Evolutionary conservation across 2,888 invertebrate genomes (phyloP).

Genomic region (Scaptomyza tumidula): DNA sequence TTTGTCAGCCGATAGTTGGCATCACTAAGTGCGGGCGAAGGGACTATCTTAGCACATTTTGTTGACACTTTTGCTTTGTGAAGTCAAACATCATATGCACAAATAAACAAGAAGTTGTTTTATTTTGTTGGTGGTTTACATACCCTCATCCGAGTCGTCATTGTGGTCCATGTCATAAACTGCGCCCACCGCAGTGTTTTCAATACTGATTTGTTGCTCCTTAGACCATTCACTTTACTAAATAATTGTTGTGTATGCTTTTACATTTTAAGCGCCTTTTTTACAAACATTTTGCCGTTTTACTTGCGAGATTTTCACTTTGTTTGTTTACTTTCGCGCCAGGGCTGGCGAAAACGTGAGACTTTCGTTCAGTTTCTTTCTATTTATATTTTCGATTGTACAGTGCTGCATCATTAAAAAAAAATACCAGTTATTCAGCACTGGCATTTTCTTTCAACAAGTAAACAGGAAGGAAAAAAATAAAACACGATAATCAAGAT

Average conservation of each 20-base stretch:
- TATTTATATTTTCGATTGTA: conserved; percentile 18
- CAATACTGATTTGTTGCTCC: conserved; percentile 7
- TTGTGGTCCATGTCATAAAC: conserved; percentile 26
- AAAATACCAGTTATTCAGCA: conserved; percentile 29
- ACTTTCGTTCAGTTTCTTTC: conserved; percentile 13
- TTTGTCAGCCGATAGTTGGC: neutral
- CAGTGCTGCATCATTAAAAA: conserved; percentile 16
- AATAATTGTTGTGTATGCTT: conserved; percentile 4
- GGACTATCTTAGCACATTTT: neutral
- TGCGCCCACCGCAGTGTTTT: conserved; percentile 1
- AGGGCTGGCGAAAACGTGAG: conserved; percentile 17
- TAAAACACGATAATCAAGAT: conserved; percentile 20
- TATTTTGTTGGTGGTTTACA: conserved; percentile 14
- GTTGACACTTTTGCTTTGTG: neutral
- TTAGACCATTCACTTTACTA: conserved; percentile 11
- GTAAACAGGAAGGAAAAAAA: conserved; percentile 49
- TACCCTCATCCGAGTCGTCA: conserved; percentile 56
- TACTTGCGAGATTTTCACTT: conserved; percentile 47
- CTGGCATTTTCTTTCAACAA: conserved; percentile 47
- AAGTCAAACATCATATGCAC: neutral
- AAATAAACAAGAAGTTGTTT: neutral
- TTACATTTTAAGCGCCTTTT: conserved; percentile 36
- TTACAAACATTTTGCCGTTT: conserved; percentile 10
- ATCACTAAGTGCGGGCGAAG: neutral
- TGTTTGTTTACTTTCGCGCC: conserved; percentile 54